Base-by-base conservation (phyloP, 2,888 invertebrate species). In the Tipula confusa region DNA sequence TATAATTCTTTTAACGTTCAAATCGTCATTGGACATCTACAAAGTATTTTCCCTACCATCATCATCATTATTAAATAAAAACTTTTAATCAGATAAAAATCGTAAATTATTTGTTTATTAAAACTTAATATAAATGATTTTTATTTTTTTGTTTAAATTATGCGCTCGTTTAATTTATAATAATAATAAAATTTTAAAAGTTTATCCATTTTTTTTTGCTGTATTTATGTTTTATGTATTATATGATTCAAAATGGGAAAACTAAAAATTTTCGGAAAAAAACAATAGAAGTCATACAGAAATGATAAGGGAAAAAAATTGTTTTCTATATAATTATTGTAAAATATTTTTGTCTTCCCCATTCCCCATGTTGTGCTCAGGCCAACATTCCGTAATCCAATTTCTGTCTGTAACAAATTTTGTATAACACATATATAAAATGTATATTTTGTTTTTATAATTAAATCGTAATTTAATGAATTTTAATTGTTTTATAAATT, bases 131-230 rank as follows among this genome's bases (percentile, higher is more conserved):
- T n/a, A n/a, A n/a, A n/a, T n/a, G n/a, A n/a, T n/a, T n/a, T n/a
- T n/a, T n/a, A n/a, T n/a, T n/a, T n/a, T n/a, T n/a, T n/a, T n/a
- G n/a, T n/a, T n/a, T n/a, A n/a, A n/a, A n/a, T n/a, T n/a, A n/a
- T n/a, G n/a, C n/a, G 64, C 64, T 64, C 64, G 9, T 64, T 64
- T 64, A 64, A 64, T 64, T 64, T 64, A 64, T 24, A 64, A 64
- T 24, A 64, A 64, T 24, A 64, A 64, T 24, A 64, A 24, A 64
- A 64, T 11, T 43, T 43, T n/a, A 43, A 43, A 43, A 43, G 15
- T 64, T 64, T 64, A 64, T 64, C 64, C 24, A 64, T 11, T 64
- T 64, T n/a, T n/a, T n/a, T n/a, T n/a, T n/a, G n/a, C n/a, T n/a
- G n/a, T n/a, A n/a, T n/a, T n/a, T n/a, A n/a, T n/a, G n/a, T 64